Percentiles rank a stretch among this genome's conserved stretches.
Evolutionary conservation across 2,113 vertebrate genomes (phyloP).

Genomic region (Cisticola juncidis): DNA sequence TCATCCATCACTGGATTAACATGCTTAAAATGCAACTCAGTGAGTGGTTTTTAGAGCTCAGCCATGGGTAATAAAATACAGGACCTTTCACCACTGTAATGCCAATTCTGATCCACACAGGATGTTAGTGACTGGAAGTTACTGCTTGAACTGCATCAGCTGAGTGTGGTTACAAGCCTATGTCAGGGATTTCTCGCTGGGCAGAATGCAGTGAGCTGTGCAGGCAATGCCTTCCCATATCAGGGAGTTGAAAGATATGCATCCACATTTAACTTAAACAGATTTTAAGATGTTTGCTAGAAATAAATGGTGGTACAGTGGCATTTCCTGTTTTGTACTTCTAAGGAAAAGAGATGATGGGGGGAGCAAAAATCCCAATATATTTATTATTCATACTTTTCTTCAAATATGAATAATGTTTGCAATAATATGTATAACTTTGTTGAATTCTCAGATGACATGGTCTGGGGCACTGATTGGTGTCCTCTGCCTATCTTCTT

Average conservation of each 20-base stretch:
- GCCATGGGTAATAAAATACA: neutral
- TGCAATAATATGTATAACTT: neutral
- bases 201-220: neutral
- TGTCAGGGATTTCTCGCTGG: neutral
- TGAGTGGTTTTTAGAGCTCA: neutral
- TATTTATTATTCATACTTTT: neutral
- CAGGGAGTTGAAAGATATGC: neutral
- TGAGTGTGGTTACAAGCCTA: neutral
- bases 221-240: neutral
- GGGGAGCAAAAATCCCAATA: neutral
- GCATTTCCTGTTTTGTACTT: neutral
- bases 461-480: neutral
- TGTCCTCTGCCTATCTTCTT: neutral
- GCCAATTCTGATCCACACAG: neutral
- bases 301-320: neutral
- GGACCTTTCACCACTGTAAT: neutral
- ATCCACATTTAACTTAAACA: neutral
- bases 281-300: neutral
- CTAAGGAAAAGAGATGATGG: neutral
- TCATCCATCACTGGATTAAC: constrained; percentile 23
- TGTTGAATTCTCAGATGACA: neutral
- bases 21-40: neutral
- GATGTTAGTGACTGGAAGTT: neutral
- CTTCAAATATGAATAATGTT: neutral
- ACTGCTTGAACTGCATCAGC: neutral